A percentile compares a stretch with the other conserved stretches of the same genome.
Conservation (phyloP, 2,888 invertebrate species). For the Himalopsyche kuldschensis region DNA sequence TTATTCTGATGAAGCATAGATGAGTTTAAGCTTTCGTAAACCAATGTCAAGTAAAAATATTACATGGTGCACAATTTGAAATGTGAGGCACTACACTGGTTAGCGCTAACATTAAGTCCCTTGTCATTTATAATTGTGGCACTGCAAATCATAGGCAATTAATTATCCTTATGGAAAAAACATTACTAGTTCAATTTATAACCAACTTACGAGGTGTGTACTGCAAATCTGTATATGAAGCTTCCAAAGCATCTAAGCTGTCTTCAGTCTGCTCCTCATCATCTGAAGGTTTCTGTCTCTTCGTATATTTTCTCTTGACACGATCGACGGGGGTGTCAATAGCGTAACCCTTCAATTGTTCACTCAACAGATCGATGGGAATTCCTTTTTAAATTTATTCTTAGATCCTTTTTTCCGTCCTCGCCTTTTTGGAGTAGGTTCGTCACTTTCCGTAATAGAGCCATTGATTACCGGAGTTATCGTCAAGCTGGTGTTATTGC, state of each 20-base stretch:
- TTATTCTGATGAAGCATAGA: no score
- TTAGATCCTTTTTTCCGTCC: constrained; percentile 32
- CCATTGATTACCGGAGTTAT: background rate
- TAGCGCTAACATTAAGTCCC: no score
- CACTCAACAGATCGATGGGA: constrained; percentile 25
- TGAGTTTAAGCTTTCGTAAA: no score
- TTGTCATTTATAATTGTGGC: no score
- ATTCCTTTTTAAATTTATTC: constrained; percentile 29
- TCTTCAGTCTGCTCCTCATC: background rate
- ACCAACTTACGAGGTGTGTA: background rate
- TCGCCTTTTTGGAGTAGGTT: constrained; percentile 7
- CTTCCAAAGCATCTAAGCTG: background rate
- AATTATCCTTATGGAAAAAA: no score
- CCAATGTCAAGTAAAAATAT: no score
- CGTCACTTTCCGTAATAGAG: background rate
- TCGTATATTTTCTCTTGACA: constrained; percentile 21
- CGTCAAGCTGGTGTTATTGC: background rate
- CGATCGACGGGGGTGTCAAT: constrained; percentile 1
- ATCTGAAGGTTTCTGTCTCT: constrained; percentile 4
- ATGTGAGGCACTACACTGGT: no score
- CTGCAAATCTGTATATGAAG: background rate
- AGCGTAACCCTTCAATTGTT: constrained; percentile 3
- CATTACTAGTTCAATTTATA: no score
- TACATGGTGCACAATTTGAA: no score
- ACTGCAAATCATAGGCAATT: no score